Evolutionary conservation across 1,140 invertebrate species (phyloP).

Genomic region (Polypedilum pembai): DNA sequence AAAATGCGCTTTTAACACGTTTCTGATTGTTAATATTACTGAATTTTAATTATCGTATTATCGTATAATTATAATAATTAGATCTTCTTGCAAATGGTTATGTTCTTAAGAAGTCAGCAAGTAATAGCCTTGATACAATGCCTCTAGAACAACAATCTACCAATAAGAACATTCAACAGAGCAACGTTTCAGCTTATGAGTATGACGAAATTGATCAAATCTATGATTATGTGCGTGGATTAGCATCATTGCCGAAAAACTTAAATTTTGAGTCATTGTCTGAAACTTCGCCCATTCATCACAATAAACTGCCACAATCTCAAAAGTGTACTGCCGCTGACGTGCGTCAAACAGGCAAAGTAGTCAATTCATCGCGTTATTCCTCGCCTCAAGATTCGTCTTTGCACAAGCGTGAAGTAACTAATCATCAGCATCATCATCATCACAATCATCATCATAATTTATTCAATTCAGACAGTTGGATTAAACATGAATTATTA

Average conservation of each 20-base stretch:
- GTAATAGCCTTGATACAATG: slow-evolving; percentile 33
- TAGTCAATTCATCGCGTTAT: background rate
- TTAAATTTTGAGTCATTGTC: slow-evolving; percentile 51
- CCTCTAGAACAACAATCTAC: slow-evolving; percentile 48
- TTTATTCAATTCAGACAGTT: slow-evolving; percentile 5
- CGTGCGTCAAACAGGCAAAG: background rate
- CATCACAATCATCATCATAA: background rate
- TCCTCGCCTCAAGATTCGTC: background rate
- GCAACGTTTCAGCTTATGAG: background rate
- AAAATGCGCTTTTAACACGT: too few species aligned
- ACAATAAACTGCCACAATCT: slow-evolving; percentile 6
- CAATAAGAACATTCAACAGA: slow-evolving; percentile 4
- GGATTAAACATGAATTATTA: slow-evolving; percentile 15
- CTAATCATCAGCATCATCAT: too few species aligned
- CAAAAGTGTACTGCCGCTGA: background rate
- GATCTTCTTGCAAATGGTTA: slow-evolving; percentile 45
- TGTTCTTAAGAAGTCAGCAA: slow-evolving; percentile 60
- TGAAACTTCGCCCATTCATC: slow-evolving; percentile 42
- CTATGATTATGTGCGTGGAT: slow-evolving; percentile 89
- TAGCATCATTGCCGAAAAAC: slow-evolving; percentile 78
- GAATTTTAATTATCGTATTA: too few species aligned
- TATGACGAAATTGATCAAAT: slow-evolving; percentile 96
- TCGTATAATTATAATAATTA: too few species aligned
- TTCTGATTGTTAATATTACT: too few species aligned
- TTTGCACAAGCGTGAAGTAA: background rate